Evolutionary conservation across 2,797 vertebrate species (phyloP), one percentile per base, ranked within the genome.

Genomic region (Crypturellus tataupa): DNA sequence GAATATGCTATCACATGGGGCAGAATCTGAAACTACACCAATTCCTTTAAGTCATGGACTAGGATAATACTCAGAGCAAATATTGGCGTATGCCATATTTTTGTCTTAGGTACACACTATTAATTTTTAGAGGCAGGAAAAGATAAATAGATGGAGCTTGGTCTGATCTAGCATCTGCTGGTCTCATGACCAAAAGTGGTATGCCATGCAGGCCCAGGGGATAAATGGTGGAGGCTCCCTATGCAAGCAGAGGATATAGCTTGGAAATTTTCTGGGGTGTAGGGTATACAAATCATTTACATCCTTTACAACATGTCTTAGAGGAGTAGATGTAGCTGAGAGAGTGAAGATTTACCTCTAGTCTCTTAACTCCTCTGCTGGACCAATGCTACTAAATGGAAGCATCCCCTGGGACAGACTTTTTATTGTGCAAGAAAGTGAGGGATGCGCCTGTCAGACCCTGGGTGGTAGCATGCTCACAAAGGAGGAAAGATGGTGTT

Each of bases 191-290:
- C 62, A 35, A n/a, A 5, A 39, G 4, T 3, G 7, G 4, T 42
- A 8, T 40, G 78, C 71, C 81, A 25, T 73, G 29, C 4, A 68
- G 40, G 16, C 65, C 25, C 46, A 20, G 42, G 3, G 27, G 25
- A 42, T 68, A 35, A 64, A 44, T 1, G 19, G 6, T 0, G 0
- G 49, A 35, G 12, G 14, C 16, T 71, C 15, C 29, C 4, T 35
- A 19, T 39, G 15, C 49, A 42, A 82, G 27, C 12, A 69, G 12
- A 13, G 5, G 18, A 27, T 35, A 40, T 47, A 4, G 56, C 15
- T 19, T 49, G 17, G 9, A 17, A 49, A 12, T 89, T 67, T 89
- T 84, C 35, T 47, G 29, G 47, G 39, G 2, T 33, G 15, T 56
- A 69, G 64, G 29, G 4, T 20, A 64, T 64, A 9, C n/a, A 47